Evolutionary conservation across 2,113 vertebrate species (phyloP).

Genomic region (Brevimyrus niger): DNA sequence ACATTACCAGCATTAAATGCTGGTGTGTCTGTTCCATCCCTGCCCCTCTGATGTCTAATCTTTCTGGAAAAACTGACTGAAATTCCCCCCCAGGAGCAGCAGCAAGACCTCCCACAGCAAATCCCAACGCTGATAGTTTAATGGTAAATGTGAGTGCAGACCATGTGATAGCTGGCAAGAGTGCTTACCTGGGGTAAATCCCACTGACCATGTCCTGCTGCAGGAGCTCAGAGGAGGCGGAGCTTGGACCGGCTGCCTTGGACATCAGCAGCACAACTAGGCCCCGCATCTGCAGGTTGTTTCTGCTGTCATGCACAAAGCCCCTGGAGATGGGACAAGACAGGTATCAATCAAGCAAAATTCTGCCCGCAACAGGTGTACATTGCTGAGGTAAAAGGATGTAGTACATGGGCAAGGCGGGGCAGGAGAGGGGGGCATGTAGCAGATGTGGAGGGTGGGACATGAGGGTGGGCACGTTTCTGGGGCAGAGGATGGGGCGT

Average conservation of each 20-base stretch:
- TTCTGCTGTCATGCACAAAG: constrained; percentile 78
- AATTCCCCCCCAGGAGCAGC: neutral
- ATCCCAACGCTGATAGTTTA: neutral
- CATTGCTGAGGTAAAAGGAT: neutral
- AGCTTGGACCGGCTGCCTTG: constrained; percentile 84
- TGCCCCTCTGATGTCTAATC: no score
- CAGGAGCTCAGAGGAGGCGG: constrained; percentile 46
- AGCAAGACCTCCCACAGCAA: neutral
- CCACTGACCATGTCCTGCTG: constrained; percentile 84
- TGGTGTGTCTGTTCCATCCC: no score
- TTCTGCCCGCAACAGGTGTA: neutral
- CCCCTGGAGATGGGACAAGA: constrained; percentile 56
- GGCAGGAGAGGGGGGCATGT: neutral
- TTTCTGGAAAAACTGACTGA: no score
- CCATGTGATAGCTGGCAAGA: neutral
- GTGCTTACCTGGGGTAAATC: constrained; percentile 85
- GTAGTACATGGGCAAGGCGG: neutral
- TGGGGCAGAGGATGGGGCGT: neutral
- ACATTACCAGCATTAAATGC: no score
- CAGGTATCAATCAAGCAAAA: neutral
- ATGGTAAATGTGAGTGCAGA: neutral
- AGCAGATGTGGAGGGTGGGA: neutral
- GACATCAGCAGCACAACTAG: constrained; percentile 86
- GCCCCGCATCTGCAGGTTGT: constrained; percentile 86
- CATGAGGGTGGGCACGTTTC: neutral